Evolutionary conservation across 2,888 invertebrate genomes (phyloP).

Genomic region (Brassicogethes aeneus): DNA sequence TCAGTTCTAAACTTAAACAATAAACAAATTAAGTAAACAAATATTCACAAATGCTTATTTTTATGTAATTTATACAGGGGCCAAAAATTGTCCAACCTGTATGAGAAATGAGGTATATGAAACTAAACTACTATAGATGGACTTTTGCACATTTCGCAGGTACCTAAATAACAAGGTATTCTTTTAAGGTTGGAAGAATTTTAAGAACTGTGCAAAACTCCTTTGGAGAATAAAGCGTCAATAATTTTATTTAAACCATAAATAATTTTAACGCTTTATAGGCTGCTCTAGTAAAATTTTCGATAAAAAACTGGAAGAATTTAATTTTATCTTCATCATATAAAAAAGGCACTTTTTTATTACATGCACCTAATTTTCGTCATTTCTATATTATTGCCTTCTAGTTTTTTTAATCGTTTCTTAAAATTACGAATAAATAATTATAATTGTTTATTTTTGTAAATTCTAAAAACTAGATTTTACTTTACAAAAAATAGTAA

Average conservation of each 20-base stretch:
- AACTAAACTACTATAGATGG: constrained; percentile 9
- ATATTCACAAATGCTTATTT: constrained; percentile 1
- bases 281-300: background rate
- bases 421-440: background rate
- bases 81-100: background rate
- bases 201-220: no score
- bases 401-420: background rate
- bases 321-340: constrained; percentile 1
- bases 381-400: background rate
- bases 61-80: background rate
- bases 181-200: no score
- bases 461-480: background rate
- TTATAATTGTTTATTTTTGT: no score
- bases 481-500: background rate
- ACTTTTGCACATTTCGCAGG: no score
- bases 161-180: no score
- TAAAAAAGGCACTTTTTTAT: constrained; percentile 3
- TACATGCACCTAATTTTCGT: background rate
- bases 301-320: background rate
- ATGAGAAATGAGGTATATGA: constrained; percentile 19
- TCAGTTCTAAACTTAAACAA: background rate
- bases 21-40: background rate
- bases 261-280: background rate
- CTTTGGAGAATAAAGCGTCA: no score
- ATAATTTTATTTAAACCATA: constrained; percentile 2